Conservation (phyloP, 2,888 invertebrate genomes). For the Amorpha juglandis region DNA sequence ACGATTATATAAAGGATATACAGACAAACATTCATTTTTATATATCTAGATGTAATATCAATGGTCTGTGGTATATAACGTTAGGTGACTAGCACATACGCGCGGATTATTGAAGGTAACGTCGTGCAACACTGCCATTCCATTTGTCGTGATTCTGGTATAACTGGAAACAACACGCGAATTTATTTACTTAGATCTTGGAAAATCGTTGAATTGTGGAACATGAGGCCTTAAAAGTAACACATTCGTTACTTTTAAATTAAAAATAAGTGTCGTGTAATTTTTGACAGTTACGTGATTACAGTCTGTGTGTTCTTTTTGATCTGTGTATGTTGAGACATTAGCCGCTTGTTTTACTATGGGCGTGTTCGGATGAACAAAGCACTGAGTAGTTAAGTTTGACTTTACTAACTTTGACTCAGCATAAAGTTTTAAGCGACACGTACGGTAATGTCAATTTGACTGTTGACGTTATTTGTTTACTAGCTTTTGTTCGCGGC, state of each 20-base stretch:
- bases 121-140: conserved; percentile 21
- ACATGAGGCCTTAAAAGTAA: conserved; percentile 15
- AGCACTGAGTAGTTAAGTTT: too few relatives aligned
- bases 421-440: too few relatives aligned
- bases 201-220: not conserved
- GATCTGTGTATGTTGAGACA: not conserved
- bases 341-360: too few relatives aligned
- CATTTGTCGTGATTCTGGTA: conserved; percentile 4
- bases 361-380: too few relatives aligned
- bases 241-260: not conserved
- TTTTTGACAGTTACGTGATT: conserved; percentile 1
- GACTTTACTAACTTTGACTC: too few relatives aligned
- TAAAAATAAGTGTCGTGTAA: not conserved
- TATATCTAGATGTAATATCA: too few relatives aligned
- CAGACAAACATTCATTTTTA: too few relatives aligned
- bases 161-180: conserved; percentile 26
- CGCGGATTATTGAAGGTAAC: not conserved
- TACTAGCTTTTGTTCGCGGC: too few relatives aligned
- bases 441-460: too few relatives aligned
- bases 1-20: too few relatives aligned
- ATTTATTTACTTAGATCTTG: conserved; percentile 7
- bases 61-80: not conserved
- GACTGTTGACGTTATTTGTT: too few relatives aligned
- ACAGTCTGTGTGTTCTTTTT: not conserved
- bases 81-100: not conserved